These are phyloP conservation scores for Apostichopus leukothele DNA, from an alignment of 53 echinoderm and acorn worm species.

Conservation along the genomic window DNA sequence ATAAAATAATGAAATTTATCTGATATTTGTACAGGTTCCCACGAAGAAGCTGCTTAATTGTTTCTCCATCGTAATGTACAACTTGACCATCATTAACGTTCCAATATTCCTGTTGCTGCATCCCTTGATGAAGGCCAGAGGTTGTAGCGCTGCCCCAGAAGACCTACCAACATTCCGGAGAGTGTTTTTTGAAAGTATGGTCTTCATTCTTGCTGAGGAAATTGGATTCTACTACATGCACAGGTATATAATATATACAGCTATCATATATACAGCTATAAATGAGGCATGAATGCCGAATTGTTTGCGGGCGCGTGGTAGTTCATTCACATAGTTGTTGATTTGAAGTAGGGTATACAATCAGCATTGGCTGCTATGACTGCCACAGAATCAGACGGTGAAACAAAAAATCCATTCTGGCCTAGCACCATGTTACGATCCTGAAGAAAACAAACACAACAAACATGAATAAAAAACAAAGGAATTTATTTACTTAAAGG, in stretches of 20 bases:
- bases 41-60: conserved; percentile 12
- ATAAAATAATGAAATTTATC: too few species aligned
- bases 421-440: conserved; percentile 98
- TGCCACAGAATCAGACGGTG: conserved; percentile 88
- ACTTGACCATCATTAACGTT: conserved; percentile 47
- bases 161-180: conserved; percentile 63
- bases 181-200: conserved; percentile 53
- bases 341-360: conserved; percentile 72
- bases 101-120: conserved; percentile 28
- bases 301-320: too few species aligned
- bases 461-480: too few species aligned
- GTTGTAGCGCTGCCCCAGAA: background rate
- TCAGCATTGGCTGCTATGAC: conserved; percentile 90
- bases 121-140: conserved; percentile 46
- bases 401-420: conserved; percentile 93
- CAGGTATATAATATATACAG: conserved; percentile 44
- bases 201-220: conserved; percentile 58
- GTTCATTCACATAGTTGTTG: too few species aligned
- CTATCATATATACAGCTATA: too few species aligned
- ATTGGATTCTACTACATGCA: conserved; percentile 67
- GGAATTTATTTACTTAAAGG: too few species aligned
- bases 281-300: too few species aligned
- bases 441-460: conserved; percentile 38
- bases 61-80: conserved; percentile 18
- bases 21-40: background rate